A percentile compares a stretch with the other conserved stretches of the same genome.
Evolutionary conservation across 2,113 vertebrate species (phyloP).

Genomic region (Lasiurus cinereus): DNA sequence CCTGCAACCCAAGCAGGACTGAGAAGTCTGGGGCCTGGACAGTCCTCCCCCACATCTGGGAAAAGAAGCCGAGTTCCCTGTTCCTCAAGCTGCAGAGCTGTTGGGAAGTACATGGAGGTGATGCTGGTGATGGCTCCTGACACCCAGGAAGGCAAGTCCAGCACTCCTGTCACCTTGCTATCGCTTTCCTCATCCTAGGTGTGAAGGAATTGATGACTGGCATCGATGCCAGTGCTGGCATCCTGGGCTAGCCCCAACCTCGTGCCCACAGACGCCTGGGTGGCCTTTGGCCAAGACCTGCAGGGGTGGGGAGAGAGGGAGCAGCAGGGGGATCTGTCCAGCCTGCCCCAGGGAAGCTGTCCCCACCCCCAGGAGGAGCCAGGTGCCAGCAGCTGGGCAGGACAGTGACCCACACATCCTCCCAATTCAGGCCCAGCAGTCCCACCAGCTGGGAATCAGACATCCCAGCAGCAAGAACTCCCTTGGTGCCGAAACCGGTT

Average conservation of each 20-base stretch:
- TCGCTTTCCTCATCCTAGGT: not conserved
- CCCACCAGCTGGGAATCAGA: not conserved
- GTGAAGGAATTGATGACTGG: not conserved
- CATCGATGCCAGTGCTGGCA: not conserved
- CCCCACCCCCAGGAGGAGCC: not conserved
- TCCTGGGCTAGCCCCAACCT: not conserved
- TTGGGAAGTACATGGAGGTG: not conserved
- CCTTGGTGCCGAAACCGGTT: too few relatives aligned
- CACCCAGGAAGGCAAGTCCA: not conserved
- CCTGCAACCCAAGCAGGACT: not conserved
- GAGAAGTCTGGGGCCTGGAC: not conserved
- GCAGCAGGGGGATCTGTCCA: not conserved
- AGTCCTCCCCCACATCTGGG: not conserved
- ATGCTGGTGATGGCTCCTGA: not conserved
- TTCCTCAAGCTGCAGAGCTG: not conserved
- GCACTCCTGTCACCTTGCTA: not conserved
- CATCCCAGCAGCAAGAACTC: not conserved
- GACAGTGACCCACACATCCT: not conserved
- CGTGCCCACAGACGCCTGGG: not conserved
- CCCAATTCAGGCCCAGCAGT: not conserved
- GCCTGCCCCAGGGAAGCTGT: fast-evolving
- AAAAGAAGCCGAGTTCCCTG: not conserved
- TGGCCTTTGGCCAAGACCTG: not conserved
- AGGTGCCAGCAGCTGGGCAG: not conserved
- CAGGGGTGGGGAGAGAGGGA: not conserved